A percentile compares a stretch with the other conserved stretches of the same genome.
phyloP scores from a whole-genome alignment of 2,888 invertebrate species.

The Torymus aiolomorphi region DNA sequence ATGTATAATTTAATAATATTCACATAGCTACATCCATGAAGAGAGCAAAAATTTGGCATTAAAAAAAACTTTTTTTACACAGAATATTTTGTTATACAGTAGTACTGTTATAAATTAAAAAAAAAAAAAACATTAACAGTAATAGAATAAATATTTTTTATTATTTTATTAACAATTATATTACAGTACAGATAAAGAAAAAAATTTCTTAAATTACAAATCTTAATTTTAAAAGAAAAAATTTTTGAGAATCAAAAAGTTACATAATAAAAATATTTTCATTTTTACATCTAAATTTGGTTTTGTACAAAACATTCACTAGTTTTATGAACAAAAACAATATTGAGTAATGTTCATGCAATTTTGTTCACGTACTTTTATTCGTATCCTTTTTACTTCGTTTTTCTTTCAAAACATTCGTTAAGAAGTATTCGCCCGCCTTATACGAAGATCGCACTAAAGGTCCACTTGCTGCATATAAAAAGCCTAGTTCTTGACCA shows the following conservation, averaged over 20 bases:
- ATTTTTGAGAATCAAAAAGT: too few relatives aligned
- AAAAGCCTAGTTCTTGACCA: conserved; percentile 91
- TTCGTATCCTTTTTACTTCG: conserved; percentile 50
- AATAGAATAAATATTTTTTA: too few relatives aligned
- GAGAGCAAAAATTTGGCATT: conserved; percentile 9
- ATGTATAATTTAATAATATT: conserved; percentile 13
- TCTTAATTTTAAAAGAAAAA: not conserved
- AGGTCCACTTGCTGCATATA: conserved; percentile 98
- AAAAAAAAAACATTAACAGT: not conserved
- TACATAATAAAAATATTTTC: too few relatives aligned
- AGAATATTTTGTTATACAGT: conserved; percentile 9
- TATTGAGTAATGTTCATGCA: not conserved
- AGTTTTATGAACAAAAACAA: conserved; percentile 10
- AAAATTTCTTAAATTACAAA: not conserved
- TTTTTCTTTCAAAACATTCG: conserved; percentile 83
- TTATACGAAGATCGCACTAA: conserved; percentile 97
- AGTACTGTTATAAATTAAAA: conserved; percentile 5
- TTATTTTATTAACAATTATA: conserved; percentile 32
- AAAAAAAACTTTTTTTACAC: conserved; percentile 18
- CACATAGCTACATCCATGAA: conserved; percentile 1
- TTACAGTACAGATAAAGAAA: conserved; percentile 10
- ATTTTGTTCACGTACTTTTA: conserved; percentile 31
- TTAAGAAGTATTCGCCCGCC: conserved; percentile 96
- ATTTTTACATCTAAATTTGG: not conserved
- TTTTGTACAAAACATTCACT: not conserved